Evolutionary conservation across 1,140 invertebrate species (phyloP).

Genomic region (Pseudomyrmex concolor): DNA sequence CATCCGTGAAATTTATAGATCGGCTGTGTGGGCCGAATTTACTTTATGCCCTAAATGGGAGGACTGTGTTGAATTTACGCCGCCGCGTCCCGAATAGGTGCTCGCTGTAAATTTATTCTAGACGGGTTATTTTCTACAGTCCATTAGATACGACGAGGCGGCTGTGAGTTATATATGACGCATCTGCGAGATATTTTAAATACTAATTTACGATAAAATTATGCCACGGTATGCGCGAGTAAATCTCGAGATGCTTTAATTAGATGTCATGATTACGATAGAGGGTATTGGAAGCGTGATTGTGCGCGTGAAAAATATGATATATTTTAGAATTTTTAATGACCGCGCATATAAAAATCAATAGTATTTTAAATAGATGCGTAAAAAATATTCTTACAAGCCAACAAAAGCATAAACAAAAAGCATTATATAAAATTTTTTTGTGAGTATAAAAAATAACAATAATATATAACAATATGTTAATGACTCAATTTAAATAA

Average conservation of each 20-base stretch:
- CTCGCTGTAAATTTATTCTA: conserved; percentile 53
- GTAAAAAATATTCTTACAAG: not conserved
- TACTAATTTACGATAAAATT: conserved; percentile 55
- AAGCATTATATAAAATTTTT: not conserved
- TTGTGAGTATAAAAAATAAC: too few relatives aligned
- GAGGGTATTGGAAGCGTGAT: not conserved
- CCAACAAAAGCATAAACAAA: not conserved
- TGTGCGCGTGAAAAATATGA: not conserved
- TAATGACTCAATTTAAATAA: too few relatives aligned
- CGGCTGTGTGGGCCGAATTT: conserved; percentile 54
- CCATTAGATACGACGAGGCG: conserved; percentile 41
- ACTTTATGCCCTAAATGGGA: conserved; percentile 59
- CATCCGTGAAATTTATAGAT: conserved; percentile 54
- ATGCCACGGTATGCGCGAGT: not conserved
- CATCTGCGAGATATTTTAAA: conserved; percentile 48
- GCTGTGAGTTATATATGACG: conserved; percentile 42
- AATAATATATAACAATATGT: too few relatives aligned
- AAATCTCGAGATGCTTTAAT: too few relatives aligned
- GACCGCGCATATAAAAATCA: not conserved
- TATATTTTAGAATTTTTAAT: conserved; percentile 13
- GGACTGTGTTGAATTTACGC: conserved; percentile 56
- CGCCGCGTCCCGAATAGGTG: conserved; percentile 32
- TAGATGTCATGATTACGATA: conserved; percentile 21
- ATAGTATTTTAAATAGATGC: not conserved
- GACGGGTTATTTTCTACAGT: conserved; percentile 58